Conservation (phyloP, 1,140 invertebrate genomes). For the Epicauta chinensis region DNA sequence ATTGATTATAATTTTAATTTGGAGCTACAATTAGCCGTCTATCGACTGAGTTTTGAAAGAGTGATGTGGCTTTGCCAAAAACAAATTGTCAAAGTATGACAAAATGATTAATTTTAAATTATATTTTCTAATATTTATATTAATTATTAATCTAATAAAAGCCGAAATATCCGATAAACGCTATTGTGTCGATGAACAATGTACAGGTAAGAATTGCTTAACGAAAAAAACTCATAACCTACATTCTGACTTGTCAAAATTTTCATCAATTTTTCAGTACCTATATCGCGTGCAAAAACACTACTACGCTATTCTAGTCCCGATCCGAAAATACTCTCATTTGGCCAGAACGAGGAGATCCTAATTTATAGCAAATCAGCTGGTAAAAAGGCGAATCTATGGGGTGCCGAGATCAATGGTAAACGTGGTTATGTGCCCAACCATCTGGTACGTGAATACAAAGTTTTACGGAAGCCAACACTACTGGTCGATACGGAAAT, state of each 20-base stretch:
- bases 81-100: constrained; percentile 45
- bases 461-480: constrained; percentile 42
- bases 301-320: constrained; percentile 51
- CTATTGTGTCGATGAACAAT: constrained; percentile 54
- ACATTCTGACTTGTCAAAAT: constrained; percentile 8
- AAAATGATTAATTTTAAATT: constrained; percentile 45
- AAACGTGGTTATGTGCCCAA: constrained; percentile 62
- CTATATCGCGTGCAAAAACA: constrained; percentile 58
- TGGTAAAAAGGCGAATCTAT: constrained; percentile 57
- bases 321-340: constrained; percentile 56
- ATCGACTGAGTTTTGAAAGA: constrained; percentile 12
- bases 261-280: constrained; percentile 49
- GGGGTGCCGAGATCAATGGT: constrained; percentile 66
- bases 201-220: constrained; percentile 47
- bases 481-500: constrained; percentile 47
- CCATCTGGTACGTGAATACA: constrained; percentile 45
- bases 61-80: constrained; percentile 44
- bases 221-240: constrained; percentile 20
- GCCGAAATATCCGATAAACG: constrained; percentile 51
- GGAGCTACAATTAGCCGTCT: too few species aligned
- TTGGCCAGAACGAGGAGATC: constrained; percentile 54
- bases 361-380: constrained; percentile 65
- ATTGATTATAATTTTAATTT: too few species aligned
- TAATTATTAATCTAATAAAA: constrained; percentile 27
- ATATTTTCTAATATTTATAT: constrained; percentile 41